Conservation (phyloP, 2,888 invertebrate genomes). For the Lypha dubia region DNA sequence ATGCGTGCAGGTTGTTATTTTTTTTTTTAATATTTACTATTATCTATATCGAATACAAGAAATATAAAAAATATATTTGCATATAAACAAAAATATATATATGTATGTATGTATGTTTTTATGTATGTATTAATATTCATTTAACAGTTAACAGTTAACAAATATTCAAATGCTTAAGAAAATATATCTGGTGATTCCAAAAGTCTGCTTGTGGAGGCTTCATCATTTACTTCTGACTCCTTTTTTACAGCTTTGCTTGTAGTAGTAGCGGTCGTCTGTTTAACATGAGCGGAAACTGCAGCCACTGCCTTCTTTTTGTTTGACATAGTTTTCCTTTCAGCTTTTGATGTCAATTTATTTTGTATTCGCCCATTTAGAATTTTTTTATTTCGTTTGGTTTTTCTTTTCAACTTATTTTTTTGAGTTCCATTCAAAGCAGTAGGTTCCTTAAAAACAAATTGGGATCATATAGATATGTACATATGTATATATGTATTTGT, state of each 20-base stretch:
- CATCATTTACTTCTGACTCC: not conserved
- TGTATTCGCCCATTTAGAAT: slow-evolving; percentile 59
- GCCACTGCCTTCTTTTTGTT: slow-evolving; percentile 25
- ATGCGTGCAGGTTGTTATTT: slow-evolving; percentile 38
- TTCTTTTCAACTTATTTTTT: slow-evolving; percentile 60
- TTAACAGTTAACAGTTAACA: slow-evolving; percentile 43
- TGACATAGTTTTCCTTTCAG: slow-evolving; percentile 32
- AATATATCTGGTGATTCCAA: slow-evolving; percentile 60
- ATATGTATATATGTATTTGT: too few relatives aligned
- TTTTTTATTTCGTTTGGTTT: slow-evolving; percentile 68
- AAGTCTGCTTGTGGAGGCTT: slow-evolving; percentile 34
- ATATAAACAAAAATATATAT: slow-evolving; percentile 39
- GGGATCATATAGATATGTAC: too few relatives aligned
- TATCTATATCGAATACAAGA: slow-evolving; percentile 14
- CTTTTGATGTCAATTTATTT: slow-evolving; percentile 55
- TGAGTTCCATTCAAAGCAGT: slow-evolving; percentile 11
- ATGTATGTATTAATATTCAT: too few relatives aligned
- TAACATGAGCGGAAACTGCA: not conserved
- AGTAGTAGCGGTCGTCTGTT: not conserved
- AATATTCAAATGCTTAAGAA: slow-evolving; percentile 35
- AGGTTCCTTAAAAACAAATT: slow-evolving; percentile 62
- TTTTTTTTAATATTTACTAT: slow-evolving; percentile 4
- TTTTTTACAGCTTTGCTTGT: slow-evolving; percentile 6
- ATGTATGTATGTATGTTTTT: too few relatives aligned
- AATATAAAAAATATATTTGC: slow-evolving; percentile 46